Evolutionary conservation across 1,140 invertebrate genomes (phyloP).

Genomic region (Thaumetopoea pityocampa): DNA sequence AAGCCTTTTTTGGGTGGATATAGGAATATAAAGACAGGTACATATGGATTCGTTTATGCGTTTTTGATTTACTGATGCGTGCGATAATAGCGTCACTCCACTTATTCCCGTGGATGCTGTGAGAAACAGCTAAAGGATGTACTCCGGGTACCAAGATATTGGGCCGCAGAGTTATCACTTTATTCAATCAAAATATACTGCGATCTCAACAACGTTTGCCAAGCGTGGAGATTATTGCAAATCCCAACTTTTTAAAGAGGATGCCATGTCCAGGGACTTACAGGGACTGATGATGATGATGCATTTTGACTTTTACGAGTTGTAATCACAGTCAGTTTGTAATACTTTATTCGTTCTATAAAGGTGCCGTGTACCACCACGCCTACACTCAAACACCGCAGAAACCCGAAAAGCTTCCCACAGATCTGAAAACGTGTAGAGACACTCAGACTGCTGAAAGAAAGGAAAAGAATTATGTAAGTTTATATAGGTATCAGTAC

Average conservation of each 20-base stretch:
- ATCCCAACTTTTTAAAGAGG: too few species aligned
- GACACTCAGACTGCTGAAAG: slow-evolving; percentile 78
- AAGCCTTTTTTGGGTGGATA: slow-evolving; percentile 82
- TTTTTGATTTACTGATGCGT: too few species aligned
- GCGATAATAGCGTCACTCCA: too few species aligned
- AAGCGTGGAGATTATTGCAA: too few species aligned
- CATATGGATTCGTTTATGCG: not conserved
- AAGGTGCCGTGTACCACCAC: slow-evolving; percentile 77
- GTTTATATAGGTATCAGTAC: too few species aligned
- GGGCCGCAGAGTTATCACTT: too few species aligned
- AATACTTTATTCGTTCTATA: slow-evolving; percentile 18
- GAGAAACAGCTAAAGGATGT: too few species aligned
- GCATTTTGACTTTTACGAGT: not conserved
- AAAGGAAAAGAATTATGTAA: slow-evolving; percentile 57
- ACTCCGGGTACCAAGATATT: too few species aligned
- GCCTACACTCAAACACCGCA: slow-evolving; percentile 81
- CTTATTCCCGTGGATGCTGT: too few species aligned
- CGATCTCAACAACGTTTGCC: too few species aligned
- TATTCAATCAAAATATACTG: too few species aligned
- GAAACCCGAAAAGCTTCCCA: slow-evolving; percentile 64
- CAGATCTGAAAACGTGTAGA: slow-evolving; percentile 72
- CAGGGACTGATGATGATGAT: not conserved
- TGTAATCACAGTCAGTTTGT: not conserved
- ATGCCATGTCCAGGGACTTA: too few species aligned
- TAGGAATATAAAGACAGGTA: slow-evolving; percentile 74